A percentile compares a stretch with the other conserved stretches of the same genome.
These are phyloP conservation scores for Leptobrachium ailaonicum DNA, from an alignment of 2,113 vertebrate genomes.

Conservation along the genomic window DNA sequence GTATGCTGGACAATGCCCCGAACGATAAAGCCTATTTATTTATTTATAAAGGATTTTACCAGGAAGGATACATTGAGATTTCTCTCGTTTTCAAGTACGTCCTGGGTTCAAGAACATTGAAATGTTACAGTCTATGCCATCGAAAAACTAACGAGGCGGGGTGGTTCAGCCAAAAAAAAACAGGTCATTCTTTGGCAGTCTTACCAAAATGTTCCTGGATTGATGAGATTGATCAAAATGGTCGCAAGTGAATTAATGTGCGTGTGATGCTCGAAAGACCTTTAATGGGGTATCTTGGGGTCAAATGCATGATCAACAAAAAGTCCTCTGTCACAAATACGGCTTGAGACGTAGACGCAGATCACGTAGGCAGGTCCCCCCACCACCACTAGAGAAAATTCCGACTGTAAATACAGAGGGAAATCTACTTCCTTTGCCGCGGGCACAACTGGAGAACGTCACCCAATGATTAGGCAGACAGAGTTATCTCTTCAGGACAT, in stretches of 20 bases:
- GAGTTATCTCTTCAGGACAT: too few relatives aligned
- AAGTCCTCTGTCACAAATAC: background rate
- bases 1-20: slow-evolving; percentile 58
- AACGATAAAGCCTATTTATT: slow-evolving; percentile 56
- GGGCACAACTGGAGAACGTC: too few relatives aligned
- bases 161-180: slow-evolving; percentile 54
- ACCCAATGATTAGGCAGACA: too few relatives aligned
- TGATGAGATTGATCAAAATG: slow-evolving; percentile 55
- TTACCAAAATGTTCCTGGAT: slow-evolving; percentile 55
- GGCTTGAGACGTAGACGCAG: background rate
- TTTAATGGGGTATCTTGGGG: slow-evolving; percentile 39
- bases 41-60: too few relatives aligned
- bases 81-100: too few relatives aligned
- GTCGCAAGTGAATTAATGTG: slow-evolving; percentile 44
- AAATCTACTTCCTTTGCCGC: too few relatives aligned
- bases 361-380: too few relatives aligned
- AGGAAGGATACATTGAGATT: too few relatives aligned
- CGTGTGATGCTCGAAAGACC: slow-evolving; percentile 49
- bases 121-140: slow-evolving; percentile 48
- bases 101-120: too few relatives aligned
- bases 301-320: background rate
- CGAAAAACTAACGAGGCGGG: slow-evolving; percentile 53
- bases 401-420: too few relatives aligned
- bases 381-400: too few relatives aligned
- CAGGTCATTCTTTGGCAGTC: slow-evolving; percentile 57